A percentile compares a stretch with the other conserved stretches of the same genome.
Conservation (phyloP, 2,113 vertebrate species). For the Crotalus viridis region DNA sequence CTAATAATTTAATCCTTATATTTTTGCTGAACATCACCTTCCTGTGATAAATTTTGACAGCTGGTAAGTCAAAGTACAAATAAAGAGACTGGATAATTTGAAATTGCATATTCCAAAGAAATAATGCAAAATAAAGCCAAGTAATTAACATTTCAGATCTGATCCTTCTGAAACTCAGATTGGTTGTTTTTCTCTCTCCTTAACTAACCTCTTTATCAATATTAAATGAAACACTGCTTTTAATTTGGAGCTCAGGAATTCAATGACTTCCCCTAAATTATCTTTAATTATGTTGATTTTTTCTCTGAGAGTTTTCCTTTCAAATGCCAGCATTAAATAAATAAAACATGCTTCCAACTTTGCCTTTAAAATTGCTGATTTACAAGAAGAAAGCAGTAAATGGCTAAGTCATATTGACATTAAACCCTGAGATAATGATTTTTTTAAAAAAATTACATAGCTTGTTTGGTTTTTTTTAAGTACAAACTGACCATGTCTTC, state of each 20-base stretch:
- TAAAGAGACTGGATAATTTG: not conserved
- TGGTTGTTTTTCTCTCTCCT: constrained; percentile 41
- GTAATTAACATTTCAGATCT: constrained; percentile 1
- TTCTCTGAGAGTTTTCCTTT: constrained; percentile 48
- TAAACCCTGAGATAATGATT: constrained; percentile 4
- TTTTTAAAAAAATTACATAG: not conserved
- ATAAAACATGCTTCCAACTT: constrained; percentile 27
- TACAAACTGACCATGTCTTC: not conserved
- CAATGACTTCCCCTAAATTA: constrained; percentile 51
- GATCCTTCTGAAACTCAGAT: not conserved
- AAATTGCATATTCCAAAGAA: not conserved
- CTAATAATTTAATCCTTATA: not conserved
- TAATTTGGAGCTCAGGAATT: constrained; percentile 52
- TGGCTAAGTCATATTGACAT: constrained; percentile 5
- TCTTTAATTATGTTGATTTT: constrained; percentile 55
- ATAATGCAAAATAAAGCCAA: constrained; percentile 12
- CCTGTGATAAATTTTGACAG: not conserved
- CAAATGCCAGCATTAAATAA: constrained; percentile 41
- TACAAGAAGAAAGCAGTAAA: not conserved
- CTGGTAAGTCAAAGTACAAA: not conserved
- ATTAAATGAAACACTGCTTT: constrained; percentile 55
- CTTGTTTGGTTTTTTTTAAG: constrained; percentile 6
- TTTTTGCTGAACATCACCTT: not conserved
- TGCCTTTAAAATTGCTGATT: constrained; percentile 36
- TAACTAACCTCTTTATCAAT: constrained; percentile 48